phyloP scores from a whole-genome alignment of 2,888 invertebrate genomes.

The Gortyna flavago region DNA sequence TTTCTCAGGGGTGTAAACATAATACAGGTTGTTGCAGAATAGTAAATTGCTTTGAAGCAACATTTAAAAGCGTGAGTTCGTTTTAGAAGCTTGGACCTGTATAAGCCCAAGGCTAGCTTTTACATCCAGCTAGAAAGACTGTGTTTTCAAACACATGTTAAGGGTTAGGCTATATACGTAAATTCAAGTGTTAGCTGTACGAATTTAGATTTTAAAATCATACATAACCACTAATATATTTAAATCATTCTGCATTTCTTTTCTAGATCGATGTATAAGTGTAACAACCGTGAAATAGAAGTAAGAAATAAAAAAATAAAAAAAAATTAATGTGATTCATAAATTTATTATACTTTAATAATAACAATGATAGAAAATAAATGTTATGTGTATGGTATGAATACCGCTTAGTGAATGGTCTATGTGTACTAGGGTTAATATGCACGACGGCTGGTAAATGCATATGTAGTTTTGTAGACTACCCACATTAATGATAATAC shows the following conservation, averaged over 20 bases:
- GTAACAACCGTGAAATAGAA: constrained; percentile 69
- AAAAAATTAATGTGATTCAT: constrained; percentile 84
- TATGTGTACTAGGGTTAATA: constrained; percentile 70
- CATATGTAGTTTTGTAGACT: constrained; percentile 65
- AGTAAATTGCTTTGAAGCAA: constrained; percentile 12
- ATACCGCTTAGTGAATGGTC: constrained; percentile 69
- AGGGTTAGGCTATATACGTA: constrained; percentile 64
- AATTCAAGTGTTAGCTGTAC: constrained; percentile 60
- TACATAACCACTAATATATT: constrained; percentile 52
- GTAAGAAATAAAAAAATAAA: constrained; percentile 69
- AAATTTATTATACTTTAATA: constrained; percentile 75
- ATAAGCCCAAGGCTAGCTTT: constrained; percentile 45
- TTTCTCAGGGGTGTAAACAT: constrained; percentile 15
- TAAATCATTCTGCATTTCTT: constrained; percentile 58
- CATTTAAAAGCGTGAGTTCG: constrained; percentile 17
- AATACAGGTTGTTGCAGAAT: constrained; percentile 34
- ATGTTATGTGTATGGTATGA: constrained; percentile 64
- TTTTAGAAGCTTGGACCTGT: constrained; percentile 32
- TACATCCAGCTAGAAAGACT: constrained; percentile 28
- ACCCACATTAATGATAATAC: constrained; percentile 25
- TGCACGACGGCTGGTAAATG: constrained; percentile 78
- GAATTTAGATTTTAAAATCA: constrained; percentile 62
- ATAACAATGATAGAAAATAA: constrained; percentile 57
- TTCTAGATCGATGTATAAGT: constrained; percentile 71
- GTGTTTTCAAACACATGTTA: constrained; percentile 48